Conservation (phyloP, 2,888 invertebrate genomes). For the Drosophila mimica region DNA sequence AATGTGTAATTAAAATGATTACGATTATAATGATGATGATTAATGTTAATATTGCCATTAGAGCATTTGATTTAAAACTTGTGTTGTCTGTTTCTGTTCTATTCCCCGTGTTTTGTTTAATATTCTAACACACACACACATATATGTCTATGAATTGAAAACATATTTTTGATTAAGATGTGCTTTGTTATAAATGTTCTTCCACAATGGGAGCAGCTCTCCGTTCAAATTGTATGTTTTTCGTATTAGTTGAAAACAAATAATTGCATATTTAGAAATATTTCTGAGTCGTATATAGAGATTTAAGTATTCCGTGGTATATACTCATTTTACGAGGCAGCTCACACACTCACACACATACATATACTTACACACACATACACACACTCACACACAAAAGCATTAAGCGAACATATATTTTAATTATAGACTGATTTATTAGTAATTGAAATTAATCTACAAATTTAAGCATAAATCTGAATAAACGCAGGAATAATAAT, state of each 20-base stretch:
- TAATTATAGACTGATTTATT: slow-evolving; percentile 85
- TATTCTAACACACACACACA: slow-evolving; percentile 24
- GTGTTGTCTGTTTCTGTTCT: slow-evolving; percentile 57
- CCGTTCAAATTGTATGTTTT: slow-evolving; percentile 42
- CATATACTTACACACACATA: slow-evolving; percentile 24
- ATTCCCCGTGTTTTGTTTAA: slow-evolving; percentile 55
- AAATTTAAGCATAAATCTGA: slow-evolving; percentile 76
- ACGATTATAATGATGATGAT: slow-evolving; percentile 41
- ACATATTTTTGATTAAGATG: slow-evolving; percentile 37
- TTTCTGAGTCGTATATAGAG: slow-evolving; percentile 32
- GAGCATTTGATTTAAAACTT: slow-evolving; percentile 44
- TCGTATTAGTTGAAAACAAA: slow-evolving; percentile 35
- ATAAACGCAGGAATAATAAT: slow-evolving; percentile 77
- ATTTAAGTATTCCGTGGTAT: slow-evolving; percentile 59
- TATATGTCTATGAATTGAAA: slow-evolving; percentile 17
- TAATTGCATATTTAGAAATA: slow-evolving; percentile 10
- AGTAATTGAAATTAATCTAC: slow-evolving; percentile 85
- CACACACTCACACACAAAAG: slow-evolving; percentile 54
- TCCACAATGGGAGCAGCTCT: slow-evolving; percentile 37
- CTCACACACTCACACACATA: slow-evolving; percentile 51
- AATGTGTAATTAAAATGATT: slow-evolving; percentile 65
- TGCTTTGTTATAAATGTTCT: slow-evolving; percentile 56
- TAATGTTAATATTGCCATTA: slow-evolving; percentile 55
- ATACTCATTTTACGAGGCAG: slow-evolving; percentile 50
- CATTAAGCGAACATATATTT: slow-evolving; percentile 82